These are phyloP conservation scores for Lagopus leucura DNA, from an alignment of 2,113 vertebrate genomes.

Conservation along the genomic window DNA sequence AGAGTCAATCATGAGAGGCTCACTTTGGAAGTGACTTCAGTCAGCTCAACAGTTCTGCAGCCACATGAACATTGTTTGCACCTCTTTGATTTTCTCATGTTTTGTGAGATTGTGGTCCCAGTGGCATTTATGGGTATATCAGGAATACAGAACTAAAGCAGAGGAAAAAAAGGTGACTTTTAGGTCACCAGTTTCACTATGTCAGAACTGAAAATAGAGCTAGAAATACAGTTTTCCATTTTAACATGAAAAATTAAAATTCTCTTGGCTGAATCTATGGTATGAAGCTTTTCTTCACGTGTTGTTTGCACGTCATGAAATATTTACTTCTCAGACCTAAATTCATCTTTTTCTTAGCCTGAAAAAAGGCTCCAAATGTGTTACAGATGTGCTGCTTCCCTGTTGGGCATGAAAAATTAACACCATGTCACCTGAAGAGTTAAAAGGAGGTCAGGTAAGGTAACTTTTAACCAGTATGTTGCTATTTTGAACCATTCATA, in stretches of 20 bases:
- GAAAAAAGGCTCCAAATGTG: neutral
- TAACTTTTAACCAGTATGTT: neutral
- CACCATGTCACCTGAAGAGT: neutral
- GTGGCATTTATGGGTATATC: neutral
- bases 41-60: neutral
- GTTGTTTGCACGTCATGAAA: conserved; percentile 8
- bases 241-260: conserved; percentile 42
- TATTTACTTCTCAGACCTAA: neutral
- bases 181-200: conserved; percentile 7
- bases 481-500: neutral
- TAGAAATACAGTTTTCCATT: neutral
- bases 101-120: neutral
- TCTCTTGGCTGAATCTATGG: neutral
- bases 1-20: neutral
- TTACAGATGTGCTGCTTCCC: neutral
- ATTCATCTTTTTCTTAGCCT: neutral
- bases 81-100: neutral
- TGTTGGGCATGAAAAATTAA: neutral
- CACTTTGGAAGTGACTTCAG: neutral
- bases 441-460: neutral
- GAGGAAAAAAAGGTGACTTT: neutral
- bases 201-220: conserved; percentile 19
- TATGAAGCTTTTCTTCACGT: neutral
- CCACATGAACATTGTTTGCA: neutral
- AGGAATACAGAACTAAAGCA: neutral